These are phyloP conservation scores for Caenorhabditis japonica DNA, from an alignment of 2,888 invertebrate species.

Conservation along the genomic window DNA sequence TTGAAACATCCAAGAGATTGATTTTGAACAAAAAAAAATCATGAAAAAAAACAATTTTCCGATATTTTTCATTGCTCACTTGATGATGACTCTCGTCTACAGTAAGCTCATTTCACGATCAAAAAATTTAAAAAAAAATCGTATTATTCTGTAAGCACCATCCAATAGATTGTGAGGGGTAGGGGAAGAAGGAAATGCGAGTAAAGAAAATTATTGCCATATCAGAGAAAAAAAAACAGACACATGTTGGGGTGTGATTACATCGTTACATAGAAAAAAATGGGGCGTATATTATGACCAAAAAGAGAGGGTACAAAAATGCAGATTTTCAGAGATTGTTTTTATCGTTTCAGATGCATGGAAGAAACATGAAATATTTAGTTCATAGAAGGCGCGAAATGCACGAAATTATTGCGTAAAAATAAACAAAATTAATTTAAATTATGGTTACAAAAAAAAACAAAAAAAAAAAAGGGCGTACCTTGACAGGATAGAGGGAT, in stretches of 20 bases:
- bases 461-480: neutral
- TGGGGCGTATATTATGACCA: slow-evolving; percentile 6
- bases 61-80: too few relatives aligned
- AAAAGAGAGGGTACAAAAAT: too few relatives aligned
- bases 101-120: too few relatives aligned
- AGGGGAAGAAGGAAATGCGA: neutral
- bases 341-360: too few relatives aligned
- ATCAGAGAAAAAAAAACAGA: slow-evolving; percentile 20
- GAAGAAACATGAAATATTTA: too few relatives aligned
- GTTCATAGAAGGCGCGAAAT: slow-evolving; percentile 8
- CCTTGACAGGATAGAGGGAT: neutral
- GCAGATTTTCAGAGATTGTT: too few relatives aligned
- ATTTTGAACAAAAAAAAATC: too few relatives aligned
- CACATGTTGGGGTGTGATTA: neutral
- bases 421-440: neutral
- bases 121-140: too few relatives aligned
- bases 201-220: slow-evolving; percentile 27
- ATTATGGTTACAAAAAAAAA: neutral
- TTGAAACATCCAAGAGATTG: too few relatives aligned
- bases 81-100: too few relatives aligned
- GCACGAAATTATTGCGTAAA: neutral
- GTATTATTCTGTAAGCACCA: slow-evolving; percentile 8
- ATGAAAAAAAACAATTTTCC: too few relatives aligned
- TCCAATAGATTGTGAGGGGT: neutral
- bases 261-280: slow-evolving; percentile 5